Percentiles rank a stretch among this genome's conserved stretches.
phyloP scores from a whole-genome alignment of 2,113 vertebrate species.

The Onychostruthus taczanowskii region DNA sequence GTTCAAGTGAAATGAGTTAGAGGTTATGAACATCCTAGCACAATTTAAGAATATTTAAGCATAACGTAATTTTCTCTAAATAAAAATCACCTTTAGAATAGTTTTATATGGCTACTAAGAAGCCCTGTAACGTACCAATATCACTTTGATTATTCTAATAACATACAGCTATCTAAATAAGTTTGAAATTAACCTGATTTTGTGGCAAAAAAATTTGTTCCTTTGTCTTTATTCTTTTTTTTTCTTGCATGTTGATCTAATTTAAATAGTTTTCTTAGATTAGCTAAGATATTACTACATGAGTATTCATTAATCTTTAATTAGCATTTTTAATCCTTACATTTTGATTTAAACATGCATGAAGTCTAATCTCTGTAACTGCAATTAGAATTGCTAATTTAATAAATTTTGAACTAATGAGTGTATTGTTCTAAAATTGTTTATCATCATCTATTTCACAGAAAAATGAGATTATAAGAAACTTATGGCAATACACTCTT shows the following conservation, averaged over 20 bases:
- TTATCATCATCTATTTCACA: background rate
- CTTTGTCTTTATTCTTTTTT: background rate
- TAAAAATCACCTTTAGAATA: background rate
- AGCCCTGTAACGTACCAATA: background rate
- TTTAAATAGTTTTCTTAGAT: conserved; percentile 18
- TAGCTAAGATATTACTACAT: conserved; percentile 9
- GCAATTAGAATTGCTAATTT: conserved; percentile 12
- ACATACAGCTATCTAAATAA: background rate
- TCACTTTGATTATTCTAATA: background rate
- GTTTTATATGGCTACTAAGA: background rate
- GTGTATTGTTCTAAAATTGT: background rate
- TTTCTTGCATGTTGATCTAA: background rate
- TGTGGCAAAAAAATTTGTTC: background rate
- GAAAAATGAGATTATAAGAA: background rate
- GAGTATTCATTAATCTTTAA: conserved; percentile 49
- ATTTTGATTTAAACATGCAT: conserved; percentile 49
- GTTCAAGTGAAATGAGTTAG: background rate
- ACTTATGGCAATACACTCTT: background rate
- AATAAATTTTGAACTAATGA: conserved; percentile 6
- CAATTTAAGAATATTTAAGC: background rate
- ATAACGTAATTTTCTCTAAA: background rate
- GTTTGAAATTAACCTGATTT: background rate
- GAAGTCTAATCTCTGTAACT: conserved; percentile 17
- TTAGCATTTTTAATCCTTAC: conserved; percentile 50
- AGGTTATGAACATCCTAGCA: background rate